Percentiles rank a stretch among this genome's conserved stretches.
phyloP scores from a whole-genome alignment of 2,888 invertebrate genomes.

The Conchocele bisecta region DNA sequence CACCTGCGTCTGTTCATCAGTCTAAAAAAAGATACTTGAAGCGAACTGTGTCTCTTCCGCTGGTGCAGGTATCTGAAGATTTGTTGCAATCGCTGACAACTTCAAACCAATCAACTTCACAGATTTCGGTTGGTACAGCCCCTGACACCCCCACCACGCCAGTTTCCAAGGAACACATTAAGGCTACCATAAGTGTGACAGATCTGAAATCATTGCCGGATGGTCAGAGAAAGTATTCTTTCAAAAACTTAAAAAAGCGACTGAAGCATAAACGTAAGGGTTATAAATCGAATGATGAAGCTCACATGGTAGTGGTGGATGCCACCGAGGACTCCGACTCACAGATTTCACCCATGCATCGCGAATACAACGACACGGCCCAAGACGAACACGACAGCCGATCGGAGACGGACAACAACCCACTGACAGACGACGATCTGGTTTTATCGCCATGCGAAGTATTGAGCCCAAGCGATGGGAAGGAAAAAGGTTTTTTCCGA shows the following conservation, averaged over 20 bases:
- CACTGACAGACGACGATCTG: conserved; percentile 41
- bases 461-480: conserved; percentile 15
- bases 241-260: conserved; percentile 58
- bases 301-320: conserved; percentile 7
- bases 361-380: not conserved
- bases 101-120: conserved; percentile 16
- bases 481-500: conserved; percentile 59
- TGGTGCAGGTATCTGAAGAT: conserved; percentile 30
- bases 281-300: conserved; percentile 11
- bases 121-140: conserved; percentile 29
- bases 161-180: conserved; percentile 31
- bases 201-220: conserved; percentile 12
- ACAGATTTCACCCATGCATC: not conserved
- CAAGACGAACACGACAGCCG: conserved; percentile 38
- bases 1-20: too few relatives aligned
- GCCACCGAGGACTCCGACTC: conserved; percentile 13
- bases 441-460: not conserved
- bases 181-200: conserved; percentile 30
- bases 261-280: conserved; percentile 42
- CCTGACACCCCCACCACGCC: not conserved
- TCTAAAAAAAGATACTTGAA: too few relatives aligned
- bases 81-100: not conserved
- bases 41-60: conserved; percentile 45
- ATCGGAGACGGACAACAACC: conserved; percentile 43
- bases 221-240: conserved; percentile 45